A percentile compares a stretch with the other conserved stretches of the same genome.
Conservation (phyloP, 1,140 invertebrate genomes). For the Centruroides vittatus region DNA sequence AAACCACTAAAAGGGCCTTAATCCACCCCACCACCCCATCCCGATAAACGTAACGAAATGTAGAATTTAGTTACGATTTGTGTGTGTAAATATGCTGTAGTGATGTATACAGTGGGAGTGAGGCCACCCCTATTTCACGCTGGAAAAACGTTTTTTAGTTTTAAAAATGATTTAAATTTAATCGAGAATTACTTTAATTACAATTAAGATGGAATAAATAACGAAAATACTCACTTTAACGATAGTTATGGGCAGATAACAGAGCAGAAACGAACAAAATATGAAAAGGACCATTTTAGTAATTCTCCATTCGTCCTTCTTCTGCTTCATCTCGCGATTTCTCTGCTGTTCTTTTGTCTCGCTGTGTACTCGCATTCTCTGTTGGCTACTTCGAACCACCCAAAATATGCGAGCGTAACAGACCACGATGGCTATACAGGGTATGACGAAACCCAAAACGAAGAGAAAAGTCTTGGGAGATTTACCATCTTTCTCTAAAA, state of each 20-base stretch:
- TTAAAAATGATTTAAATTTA: too few species aligned
- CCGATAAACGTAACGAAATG: too few species aligned
- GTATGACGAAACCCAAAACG: conserved; percentile 61
- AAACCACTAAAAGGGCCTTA: too few species aligned
- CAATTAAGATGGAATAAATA: background rate
- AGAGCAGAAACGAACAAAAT: conserved; percentile 65
- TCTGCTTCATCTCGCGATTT: conserved; percentile 5
- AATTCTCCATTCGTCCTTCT: conserved; percentile 35
- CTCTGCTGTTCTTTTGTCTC: conserved; percentile 4
- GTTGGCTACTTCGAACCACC: conserved; percentile 43
- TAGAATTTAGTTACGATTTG: too few species aligned
- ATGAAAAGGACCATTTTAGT: conserved; percentile 72
- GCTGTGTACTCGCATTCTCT: conserved; percentile 4
- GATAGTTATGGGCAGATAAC: conserved; percentile 70
- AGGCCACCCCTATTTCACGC: too few species aligned
- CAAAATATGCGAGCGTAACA: conserved; percentile 76
- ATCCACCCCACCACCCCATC: too few species aligned
- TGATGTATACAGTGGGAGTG: too few species aligned
- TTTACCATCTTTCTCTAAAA: conserved; percentile 42
- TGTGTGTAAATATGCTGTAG: too few species aligned
- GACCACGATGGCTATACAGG: conserved; percentile 61
- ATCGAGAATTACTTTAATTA: too few species aligned
- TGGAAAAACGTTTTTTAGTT: too few species aligned
- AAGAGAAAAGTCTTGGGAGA: conserved; percentile 78
- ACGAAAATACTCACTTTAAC: conserved; percentile 45